A percentile compares a stretch with the other conserved stretches of the same genome.
phyloP scores from a whole-genome alignment of 2,113 vertebrate genomes.

The Perca flavescens region DNA sequence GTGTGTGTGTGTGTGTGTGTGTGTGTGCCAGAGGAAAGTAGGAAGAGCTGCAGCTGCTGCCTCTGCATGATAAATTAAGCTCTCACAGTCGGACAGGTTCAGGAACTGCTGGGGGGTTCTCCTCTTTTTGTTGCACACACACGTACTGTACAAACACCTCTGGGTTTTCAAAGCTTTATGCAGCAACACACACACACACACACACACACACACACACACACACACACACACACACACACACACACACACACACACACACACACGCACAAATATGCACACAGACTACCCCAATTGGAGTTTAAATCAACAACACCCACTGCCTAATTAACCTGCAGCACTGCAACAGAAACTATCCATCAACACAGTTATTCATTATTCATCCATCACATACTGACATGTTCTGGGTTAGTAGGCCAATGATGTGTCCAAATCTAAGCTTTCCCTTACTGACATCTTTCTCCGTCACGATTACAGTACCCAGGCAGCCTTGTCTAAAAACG shows the following conservation, averaged over 20 bases:
- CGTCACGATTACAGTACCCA: conserved; percentile 4
- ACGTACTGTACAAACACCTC: conserved; percentile 15
- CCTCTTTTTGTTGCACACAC: conserved; percentile 24
- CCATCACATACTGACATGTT: conserved; percentile 12
- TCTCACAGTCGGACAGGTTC: conserved; percentile 65
- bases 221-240: neutral
- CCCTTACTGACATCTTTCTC: conserved; percentile 3
- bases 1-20: neutral
- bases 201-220: conserved; percentile 1
- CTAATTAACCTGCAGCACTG: conserved; percentile 30
- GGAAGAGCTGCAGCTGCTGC: conserved; percentile 76
- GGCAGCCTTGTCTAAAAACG: conserved; percentile 11
- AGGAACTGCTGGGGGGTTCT: conserved; percentile 58
- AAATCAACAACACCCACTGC: conserved; percentile 20
- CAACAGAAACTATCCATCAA: conserved; percentile 35
- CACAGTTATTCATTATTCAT: conserved; percentile 12
- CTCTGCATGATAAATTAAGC: conserved; percentile 80
- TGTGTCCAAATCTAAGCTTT: conserved; percentile 42
- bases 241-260: conserved; percentile 9
- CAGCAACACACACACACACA: neutral
- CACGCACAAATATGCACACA: neutral
- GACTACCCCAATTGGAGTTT: neutral
- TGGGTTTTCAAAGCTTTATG: neutral
- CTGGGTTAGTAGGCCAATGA: conserved; percentile 13
- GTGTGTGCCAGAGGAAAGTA: conserved; percentile 26